Evolutionary conservation across 2,888 invertebrate species (phyloP).

Genomic region (Plusia festucae): DNA sequence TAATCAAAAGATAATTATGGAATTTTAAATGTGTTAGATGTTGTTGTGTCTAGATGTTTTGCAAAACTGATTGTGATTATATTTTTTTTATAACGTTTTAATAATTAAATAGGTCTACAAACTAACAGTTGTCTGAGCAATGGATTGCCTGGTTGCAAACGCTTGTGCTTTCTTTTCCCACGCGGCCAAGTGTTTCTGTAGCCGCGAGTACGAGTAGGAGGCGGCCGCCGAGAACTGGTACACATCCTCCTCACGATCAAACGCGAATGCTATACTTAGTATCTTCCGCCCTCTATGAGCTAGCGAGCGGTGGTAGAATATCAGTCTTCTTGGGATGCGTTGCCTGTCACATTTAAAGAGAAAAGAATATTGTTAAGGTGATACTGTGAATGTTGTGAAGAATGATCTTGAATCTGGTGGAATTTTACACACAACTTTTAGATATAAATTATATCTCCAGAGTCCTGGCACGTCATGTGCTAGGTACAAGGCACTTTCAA

Average conservation of each 20-base stretch:
- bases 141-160: conserved; percentile 92
- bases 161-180: conserved; percentile 91
- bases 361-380: not conserved
- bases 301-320: conserved; percentile 97
- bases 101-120: not conserved
- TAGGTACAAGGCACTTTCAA: no score
- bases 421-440: no score
- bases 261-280: conserved; percentile 97
- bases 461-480: no score
- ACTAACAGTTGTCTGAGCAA: conserved; percentile 91
- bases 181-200: conserved; percentile 94
- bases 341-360: conserved; percentile 87
- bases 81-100: no score
- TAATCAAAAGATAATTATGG: no score
- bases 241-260: conserved; percentile 98
- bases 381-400: no score
- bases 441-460: no score
- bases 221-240: conserved; percentile 98
- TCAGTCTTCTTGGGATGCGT: conserved; percentile 93
- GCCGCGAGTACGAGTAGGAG: conserved; percentile 98
- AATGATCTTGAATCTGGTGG: no score
- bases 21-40: no score
- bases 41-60: no score
- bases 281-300: conserved; percentile 97
- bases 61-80: no score